Percentiles rank a stretch among this genome's conserved stretches.
Conservation (phyloP, 30 jellyfish, hydroid and myxozoan species). For the Turritopsis rubra region DNA sequence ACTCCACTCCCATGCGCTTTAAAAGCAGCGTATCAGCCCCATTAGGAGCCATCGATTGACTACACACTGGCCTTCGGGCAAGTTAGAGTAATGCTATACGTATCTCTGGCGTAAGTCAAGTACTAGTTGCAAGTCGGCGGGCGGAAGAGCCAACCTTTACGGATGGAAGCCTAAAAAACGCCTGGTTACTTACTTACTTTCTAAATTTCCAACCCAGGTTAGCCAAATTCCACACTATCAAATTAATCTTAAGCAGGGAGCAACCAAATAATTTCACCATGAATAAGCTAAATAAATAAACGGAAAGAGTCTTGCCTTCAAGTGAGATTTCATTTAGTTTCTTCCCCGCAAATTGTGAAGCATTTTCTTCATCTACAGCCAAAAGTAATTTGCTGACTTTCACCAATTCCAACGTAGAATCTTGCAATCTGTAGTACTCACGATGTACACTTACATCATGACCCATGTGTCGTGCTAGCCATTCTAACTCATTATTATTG, state of each 20-base stretch:
- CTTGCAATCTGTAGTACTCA: slow-evolving; percentile 51
- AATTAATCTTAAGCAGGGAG: neutral
- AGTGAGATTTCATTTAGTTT: slow-evolving; percentile 25
- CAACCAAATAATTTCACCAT: neutral
- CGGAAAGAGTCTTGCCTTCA: slow-evolving; percentile 24
- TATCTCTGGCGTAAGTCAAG: too few relatives aligned
- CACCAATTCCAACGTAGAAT: slow-evolving; percentile 44
- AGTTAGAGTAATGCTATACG: too few relatives aligned
- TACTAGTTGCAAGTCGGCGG: too few relatives aligned
- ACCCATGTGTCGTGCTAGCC: slow-evolving; percentile 59
- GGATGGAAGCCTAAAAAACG: too few relatives aligned
- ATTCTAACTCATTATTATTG: slow-evolving; percentile 29
- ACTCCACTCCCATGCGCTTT: too few relatives aligned
- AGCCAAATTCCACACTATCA: neutral
- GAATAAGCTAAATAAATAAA: neutral
- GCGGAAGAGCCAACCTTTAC: too few relatives aligned
- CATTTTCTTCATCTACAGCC: slow-evolving; percentile 50
- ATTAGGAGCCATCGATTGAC: too few relatives aligned
- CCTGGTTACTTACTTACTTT: too few relatives aligned
- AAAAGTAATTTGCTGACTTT: slow-evolving; percentile 44
- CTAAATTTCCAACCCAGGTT: neutral
- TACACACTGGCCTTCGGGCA: too few relatives aligned
- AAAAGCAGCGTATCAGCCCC: too few relatives aligned
- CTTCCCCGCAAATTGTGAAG: slow-evolving; percentile 35
- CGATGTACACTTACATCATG: slow-evolving; percentile 48